Percentiles rank a stretch among this genome's conserved stretches.
Evolutionary conservation across 2,113 vertebrate species (phyloP).

Genomic region (Rhinolophus sinicus): DNA sequence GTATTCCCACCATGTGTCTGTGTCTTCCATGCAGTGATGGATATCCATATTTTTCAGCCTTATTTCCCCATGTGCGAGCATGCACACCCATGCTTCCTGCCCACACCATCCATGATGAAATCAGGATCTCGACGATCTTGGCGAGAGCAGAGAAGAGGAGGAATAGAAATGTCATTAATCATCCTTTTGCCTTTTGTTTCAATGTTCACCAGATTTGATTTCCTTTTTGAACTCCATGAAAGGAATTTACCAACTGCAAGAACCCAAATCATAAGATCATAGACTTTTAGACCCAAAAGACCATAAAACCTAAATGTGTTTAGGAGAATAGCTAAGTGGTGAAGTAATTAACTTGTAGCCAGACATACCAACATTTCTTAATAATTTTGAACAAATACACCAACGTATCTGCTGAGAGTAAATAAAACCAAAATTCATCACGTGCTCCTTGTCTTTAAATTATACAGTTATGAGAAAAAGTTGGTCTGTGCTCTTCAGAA

Average conservation of each 20-base stretch:
- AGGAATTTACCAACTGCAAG: neutral
- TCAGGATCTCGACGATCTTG: neutral
- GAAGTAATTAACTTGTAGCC: neutral
- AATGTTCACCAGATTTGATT: neutral
- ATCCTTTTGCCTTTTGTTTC: neutral
- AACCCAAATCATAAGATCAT: neutral
- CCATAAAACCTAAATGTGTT: neutral
- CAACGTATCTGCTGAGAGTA: neutral
- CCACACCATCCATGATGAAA: neutral
- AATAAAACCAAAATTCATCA: neutral
- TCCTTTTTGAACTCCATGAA: neutral
- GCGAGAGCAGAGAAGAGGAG: neutral
- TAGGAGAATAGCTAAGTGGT: neutral
- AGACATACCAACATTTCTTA: neutral
- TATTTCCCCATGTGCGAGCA: neutral
- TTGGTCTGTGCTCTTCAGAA: neutral
- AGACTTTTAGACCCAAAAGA: neutral
- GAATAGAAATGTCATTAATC: neutral
- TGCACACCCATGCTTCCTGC: neutral
- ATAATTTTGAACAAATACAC: neutral
- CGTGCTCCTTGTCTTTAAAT: neutral
- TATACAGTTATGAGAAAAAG: neutral
- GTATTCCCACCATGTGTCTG: neutral
- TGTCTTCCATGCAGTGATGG: neutral
- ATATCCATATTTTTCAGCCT: neutral